These are phyloP conservation scores for Lepilemur septentrionalis DNA, from an alignment of 2,797 vertebrate genomes.

Conservation along the genomic window DNA sequence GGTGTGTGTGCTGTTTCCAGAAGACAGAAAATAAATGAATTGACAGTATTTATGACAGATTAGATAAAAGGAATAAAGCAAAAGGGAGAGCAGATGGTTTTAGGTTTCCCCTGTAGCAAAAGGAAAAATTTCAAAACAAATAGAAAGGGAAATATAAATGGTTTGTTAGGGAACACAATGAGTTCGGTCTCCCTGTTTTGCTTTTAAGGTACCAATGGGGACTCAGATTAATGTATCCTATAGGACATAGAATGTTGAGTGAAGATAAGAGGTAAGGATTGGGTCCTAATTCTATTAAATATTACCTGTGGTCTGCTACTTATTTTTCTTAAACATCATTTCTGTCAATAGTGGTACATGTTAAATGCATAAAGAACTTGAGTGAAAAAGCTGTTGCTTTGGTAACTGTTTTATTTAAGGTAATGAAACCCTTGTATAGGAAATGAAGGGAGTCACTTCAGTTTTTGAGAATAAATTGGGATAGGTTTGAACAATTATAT, in stretches of 20 bases:
- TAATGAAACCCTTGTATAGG: background rate
- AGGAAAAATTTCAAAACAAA: background rate
- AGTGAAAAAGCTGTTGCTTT: background rate
- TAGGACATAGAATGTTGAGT: background rate
- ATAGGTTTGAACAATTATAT: background rate
- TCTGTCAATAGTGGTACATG: background rate
- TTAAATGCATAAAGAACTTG: background rate
- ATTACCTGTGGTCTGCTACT: background rate
- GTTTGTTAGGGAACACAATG: background rate
- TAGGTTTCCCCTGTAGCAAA: background rate
- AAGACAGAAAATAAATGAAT: background rate
- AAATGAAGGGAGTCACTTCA: background rate
- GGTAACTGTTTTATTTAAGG: background rate
- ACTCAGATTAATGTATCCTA: background rate
- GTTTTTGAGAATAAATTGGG: background rate
- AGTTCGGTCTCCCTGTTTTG: background rate
- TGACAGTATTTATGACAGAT: background rate
- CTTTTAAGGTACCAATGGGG: background rate
- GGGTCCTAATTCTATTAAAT: background rate
- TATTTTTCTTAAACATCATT: background rate
- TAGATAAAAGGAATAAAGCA: background rate
- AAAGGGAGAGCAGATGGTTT: background rate
- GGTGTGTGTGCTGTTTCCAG: background rate
- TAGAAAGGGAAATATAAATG: background rate
- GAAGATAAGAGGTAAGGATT: background rate